These are phyloP conservation scores for Rutilus rutilus DNA, from an alignment of 2,113 vertebrate genomes.

Conservation along the genomic window DNA sequence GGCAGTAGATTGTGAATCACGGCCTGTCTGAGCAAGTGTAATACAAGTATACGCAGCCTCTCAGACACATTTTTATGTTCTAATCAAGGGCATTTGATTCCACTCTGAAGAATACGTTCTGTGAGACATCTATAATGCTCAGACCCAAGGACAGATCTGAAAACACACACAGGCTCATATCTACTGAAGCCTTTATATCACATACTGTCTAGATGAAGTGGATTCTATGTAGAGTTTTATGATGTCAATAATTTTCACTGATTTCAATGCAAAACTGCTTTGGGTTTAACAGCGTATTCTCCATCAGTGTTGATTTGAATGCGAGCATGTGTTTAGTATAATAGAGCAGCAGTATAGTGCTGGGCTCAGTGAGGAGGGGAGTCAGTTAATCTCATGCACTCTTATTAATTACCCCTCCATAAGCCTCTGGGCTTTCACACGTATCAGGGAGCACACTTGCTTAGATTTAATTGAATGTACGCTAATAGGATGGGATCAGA, in stretches of 20 bases:
- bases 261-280: not conserved
- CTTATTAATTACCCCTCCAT: constrained; percentile 73
- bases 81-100: not conserved
- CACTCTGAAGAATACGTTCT: not conserved
- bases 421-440: constrained; percentile 70
- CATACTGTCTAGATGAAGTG: not conserved
- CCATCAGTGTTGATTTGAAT: not conserved
- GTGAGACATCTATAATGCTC: not conserved
- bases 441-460: constrained; percentile 52
- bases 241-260: not conserved
- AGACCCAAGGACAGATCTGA: not conserved
- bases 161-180: not conserved
- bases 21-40: not conserved
- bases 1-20: constrained; percentile 5
- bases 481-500: constrained; percentile 66
- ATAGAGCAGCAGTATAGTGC: not conserved
- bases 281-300: not conserved
- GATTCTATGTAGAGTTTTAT: not conserved
- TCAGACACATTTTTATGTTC: not conserved
- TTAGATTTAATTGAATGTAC: constrained; percentile 71
- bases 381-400: constrained; percentile 69
- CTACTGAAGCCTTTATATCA: not conserved
- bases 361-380: constrained; percentile 12
- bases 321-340: not conserved
- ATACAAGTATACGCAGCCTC: not conserved